A percentile compares a stretch with the other conserved stretches of the same genome.
Conservation (phyloP, 1,140 invertebrate species). For the Platorchestia sp. region DNA sequence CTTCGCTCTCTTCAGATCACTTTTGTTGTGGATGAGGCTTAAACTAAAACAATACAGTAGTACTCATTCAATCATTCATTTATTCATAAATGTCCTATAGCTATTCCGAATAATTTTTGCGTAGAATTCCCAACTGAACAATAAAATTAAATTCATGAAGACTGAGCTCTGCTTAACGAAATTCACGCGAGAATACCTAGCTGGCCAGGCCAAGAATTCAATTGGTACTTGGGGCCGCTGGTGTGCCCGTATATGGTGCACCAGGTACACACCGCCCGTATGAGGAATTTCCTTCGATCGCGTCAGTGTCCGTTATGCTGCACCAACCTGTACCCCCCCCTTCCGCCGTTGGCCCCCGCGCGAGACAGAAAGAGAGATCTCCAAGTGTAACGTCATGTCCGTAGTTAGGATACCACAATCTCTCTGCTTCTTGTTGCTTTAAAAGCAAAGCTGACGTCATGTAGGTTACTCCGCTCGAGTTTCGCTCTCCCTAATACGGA, state of each 20-base stretch:
- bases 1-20: too few relatives aligned
- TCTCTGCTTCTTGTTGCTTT: not conserved
- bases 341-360: not conserved
- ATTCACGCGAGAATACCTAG: too few relatives aligned
- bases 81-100: too few relatives aligned
- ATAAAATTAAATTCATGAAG: too few relatives aligned
- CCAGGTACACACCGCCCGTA: not conserved
- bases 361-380: not conserved
- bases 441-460: not conserved
- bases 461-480: not conserved
- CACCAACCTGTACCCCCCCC: not conserved
- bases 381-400: not conserved
- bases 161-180: too few relatives aligned
- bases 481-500: not conserved
- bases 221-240: too few relatives aligned
- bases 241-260: not conserved
- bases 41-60: too few relatives aligned
- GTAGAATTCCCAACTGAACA: too few relatives aligned
- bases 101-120: too few relatives aligned
- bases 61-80: too few relatives aligned
- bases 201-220: too few relatives aligned
- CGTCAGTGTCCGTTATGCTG: not conserved
- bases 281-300: not conserved
- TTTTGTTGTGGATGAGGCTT: too few relatives aligned
- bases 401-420: not conserved